Conservation (phyloP, 2,113 vertebrate genomes). For the Delphinapterus leucas region DNA sequence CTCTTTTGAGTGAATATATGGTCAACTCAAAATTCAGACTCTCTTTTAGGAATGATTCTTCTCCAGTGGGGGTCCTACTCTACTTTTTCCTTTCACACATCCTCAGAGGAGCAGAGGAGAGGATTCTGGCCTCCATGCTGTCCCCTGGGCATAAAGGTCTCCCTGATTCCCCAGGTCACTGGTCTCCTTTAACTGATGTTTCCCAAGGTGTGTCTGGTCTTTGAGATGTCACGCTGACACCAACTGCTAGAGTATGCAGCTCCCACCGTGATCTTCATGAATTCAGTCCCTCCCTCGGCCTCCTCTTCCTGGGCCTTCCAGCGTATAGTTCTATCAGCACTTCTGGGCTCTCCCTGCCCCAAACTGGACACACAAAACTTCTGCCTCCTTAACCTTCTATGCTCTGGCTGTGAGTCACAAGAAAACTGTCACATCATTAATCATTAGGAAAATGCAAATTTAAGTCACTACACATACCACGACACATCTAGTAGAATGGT, state of each 20-base stretch:
- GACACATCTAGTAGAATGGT: not conserved
- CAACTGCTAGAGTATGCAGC: not conserved
- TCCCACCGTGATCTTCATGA: not conserved
- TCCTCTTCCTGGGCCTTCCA: not conserved
- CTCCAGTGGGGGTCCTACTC: not conserved
- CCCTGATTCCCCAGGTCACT: not conserved
- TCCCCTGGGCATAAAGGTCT: not conserved
- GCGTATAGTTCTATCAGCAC: not conserved
- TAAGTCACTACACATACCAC: not conserved
- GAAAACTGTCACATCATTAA: not conserved
- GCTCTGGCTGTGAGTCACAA: not conserved
- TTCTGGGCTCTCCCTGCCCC: not conserved
- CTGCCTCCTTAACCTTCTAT: not conserved
- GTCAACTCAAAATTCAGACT: not conserved
- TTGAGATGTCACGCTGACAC: not conserved
- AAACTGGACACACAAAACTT: not conserved
- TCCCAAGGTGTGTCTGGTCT: not conserved
- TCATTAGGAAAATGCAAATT: conserved; percentile 21
- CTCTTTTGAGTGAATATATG: not conserved
- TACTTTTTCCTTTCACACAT: not conserved
- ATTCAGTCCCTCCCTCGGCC: not conserved
- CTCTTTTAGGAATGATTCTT: not conserved
- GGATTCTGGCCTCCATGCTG: not conserved
- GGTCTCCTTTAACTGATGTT: not conserved
- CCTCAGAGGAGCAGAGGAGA: not conserved